Base-by-base conservation (phyloP, 2,888 invertebrate species). In the Mesorhabditis spiculigera region DNA sequence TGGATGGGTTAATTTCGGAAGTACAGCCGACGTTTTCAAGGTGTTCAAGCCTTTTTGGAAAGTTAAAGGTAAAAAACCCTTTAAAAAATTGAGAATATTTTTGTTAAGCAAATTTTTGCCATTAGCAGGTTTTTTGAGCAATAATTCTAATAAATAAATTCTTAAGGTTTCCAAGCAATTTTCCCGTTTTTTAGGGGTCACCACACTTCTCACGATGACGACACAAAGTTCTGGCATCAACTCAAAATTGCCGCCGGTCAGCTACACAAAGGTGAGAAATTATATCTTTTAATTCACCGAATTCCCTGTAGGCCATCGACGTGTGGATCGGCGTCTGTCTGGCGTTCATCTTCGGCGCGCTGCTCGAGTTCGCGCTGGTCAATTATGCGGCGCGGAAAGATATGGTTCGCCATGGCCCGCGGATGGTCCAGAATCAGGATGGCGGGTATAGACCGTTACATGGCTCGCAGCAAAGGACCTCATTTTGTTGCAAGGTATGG, bases 151-250 rank as follows among this genome's bases (percentile, higher is more conserved):
- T 28, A 28, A 28, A 28, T 28, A 28, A n/a, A n/a, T 28, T 28
- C 28, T 28, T 28, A 28, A 1, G 28, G 28, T 28, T 28, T 28
- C 28, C 28, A 28, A 28, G 28, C 28, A 50, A 13, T 4, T 10
- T 69, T 4, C n/a, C 42, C 43, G 45, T 67, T 16, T 73, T 74
- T 45, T 69, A 76, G 95, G 95, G 86, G 95, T 95, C 71, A 95
- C 95, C 71, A 95, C 95, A 62, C 90, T 96, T 65, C 91, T 95
- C 76, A 95, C 95, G 68, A 96, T 96, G 95, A 95, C 95, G 10
- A 84, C 84, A 4, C 82, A 84, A 74, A 83, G 84, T 43, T 82
- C 82, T 42, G 85, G 84, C 42, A 81, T 85, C 65, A 85, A 85
- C 73, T 81, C 84, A 4, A 82, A 82, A 70, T 75, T 84, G 41